Base-by-base conservation (phyloP, 1,140 invertebrate species). In the Ceratina australensis region DNA sequence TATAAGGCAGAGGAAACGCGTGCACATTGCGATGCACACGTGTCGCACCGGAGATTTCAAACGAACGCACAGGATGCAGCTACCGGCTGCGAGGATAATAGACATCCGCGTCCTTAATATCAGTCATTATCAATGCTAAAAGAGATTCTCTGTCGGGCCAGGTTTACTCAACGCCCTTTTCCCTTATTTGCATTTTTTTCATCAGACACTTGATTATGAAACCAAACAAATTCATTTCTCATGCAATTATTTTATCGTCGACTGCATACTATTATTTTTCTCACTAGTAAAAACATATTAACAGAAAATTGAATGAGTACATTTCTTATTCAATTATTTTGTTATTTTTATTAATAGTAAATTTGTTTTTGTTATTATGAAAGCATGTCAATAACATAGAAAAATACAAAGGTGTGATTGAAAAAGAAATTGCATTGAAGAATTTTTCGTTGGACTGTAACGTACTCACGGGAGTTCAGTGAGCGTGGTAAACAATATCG, bases 71-170 rank as follows among this genome's bases (percentile, higher is more conserved):
- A 28, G 69, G 72, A 84, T 83, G 81, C 72, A 54, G 47, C 42
- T 67, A 67, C 26, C 71, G 50, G 78, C 16, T 16, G 16, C 52
- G n/a, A 54, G 54, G 74, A 82, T 83, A 82, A 79, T 74, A 24
- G 26, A 52, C 50, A 52, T 28, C 16, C 56, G 26, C 7, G 54
- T 0, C 26, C 8, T 33, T 57, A 76, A 60, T 65, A 60, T 71
- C 54, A 20, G 33, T 69, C 49, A 68, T 66, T 61, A 71, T 42
- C 69, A 12, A 24, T 13, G 8, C 49, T 42, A 26, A 49, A 33
- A 24, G 33, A 42, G n/a, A 69, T 26, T 24, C 20, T 54, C 20
- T 20, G 16, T 50, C 12, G 18, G 22, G 4, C 10, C 2, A 16
- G 0, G 16, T n/a, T 8, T 26, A 7, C 33, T 10, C 33, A 42